Base-by-base conservation (phyloP, 2,888 invertebrate genomes). In the Eupithecia dodoneata region DNA sequence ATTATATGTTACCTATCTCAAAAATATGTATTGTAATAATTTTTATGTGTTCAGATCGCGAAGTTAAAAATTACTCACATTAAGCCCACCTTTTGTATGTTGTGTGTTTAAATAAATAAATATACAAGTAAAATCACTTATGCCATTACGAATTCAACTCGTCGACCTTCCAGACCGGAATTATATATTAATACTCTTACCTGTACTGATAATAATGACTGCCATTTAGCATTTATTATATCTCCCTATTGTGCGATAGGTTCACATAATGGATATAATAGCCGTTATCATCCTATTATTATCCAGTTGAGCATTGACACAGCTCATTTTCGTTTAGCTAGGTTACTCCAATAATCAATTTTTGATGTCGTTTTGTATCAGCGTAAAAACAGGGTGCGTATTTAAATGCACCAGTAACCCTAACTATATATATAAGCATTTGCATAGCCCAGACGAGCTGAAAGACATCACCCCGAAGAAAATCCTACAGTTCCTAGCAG, bases 151-250 rank as follows among this genome's bases (percentile, higher is more conserved):
- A 30, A 63, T 75, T 66, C 42, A 65, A 72, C 74, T 49, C 52
- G 41, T 65, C 74, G 6, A 63, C 67, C 71, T n/a, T 67, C 72
- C 49, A 73, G 70, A 66, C 78, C 67, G 67, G 76, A 81, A 80
- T 79, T 76, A 78, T 79, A 79, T 79, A 80, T 80, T 74, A 78
- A 76, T 74, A 74, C 72, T 75, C 76, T 75, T 77, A 81, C 83
- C 79, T 81, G 81, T 73, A 76, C 80, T 79, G 82, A 81, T 81
- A 81, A 81, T 82, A 81, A 81, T 80, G 79, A 69, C 75, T 75
- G 75, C 81, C 81, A 81, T 81, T 82, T 81, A 82, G 79, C 82
- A 81, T 82, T 81, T 80, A 83, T 80, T 81, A 79, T 79, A 81
- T 79, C 79, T 78, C 81, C 80, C 81, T 81, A 80, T 83, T 81